Percentiles rank a stretch among this genome's conserved stretches.
Evolutionary conservation across 2,888 invertebrate genomes (phyloP).

Genomic region (Apamea anceps): DNA sequence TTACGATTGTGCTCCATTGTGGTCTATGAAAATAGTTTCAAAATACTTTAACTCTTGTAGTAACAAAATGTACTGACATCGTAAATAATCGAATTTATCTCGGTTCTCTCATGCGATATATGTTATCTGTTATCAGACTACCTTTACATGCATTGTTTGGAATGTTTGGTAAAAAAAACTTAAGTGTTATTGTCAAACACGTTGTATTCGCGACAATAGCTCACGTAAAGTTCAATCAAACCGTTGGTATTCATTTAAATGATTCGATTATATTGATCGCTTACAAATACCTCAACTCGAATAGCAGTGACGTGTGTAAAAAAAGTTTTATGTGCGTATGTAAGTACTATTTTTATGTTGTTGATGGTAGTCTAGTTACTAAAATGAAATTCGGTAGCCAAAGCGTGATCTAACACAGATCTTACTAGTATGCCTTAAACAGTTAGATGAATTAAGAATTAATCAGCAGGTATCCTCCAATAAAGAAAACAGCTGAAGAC

Average conservation of each 20-base stretch:
- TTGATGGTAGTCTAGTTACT: conserved; percentile 15
- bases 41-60: conserved; percentile 41
- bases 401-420: not conserved
- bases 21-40: conserved; percentile 35
- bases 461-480: not conserved
- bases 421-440: not conserved
- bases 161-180: conserved; percentile 37
- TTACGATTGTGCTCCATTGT: conserved; percentile 40
- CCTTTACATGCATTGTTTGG: conserved; percentile 61
- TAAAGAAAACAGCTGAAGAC: conserved; percentile 35
- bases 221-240: conserved; percentile 37
- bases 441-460: not conserved
- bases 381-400: conserved; percentile 1
- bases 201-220: conserved; percentile 44
- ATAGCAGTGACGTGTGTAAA: conserved; percentile 50
- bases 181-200: conserved; percentile 54
- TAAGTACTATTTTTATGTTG: conserved; percentile 63
- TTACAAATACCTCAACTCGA: conserved; percentile 34
- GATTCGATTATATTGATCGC: conserved; percentile 42
- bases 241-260: conserved; percentile 18
- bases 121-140: conserved; percentile 69
- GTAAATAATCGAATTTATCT: conserved; percentile 62
- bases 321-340: conserved; percentile 45
- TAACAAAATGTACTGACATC: conserved; percentile 28
- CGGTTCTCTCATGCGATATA: conserved; percentile 58